These are phyloP conservation scores for Thumatha senex DNA, from an alignment of 2,888 invertebrate species.

Conservation along the genomic window DNA sequence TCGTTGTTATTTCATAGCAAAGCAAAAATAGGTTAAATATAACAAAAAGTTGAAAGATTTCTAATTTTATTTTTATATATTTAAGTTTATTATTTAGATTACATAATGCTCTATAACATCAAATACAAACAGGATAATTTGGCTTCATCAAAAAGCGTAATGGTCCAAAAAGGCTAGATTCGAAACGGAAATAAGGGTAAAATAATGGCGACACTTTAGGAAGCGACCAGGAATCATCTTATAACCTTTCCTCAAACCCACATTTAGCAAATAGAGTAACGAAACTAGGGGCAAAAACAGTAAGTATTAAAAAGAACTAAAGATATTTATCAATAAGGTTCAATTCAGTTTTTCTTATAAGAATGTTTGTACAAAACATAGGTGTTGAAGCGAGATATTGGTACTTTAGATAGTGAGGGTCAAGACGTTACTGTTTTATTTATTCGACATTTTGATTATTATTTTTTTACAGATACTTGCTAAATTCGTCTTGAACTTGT, in stretches of 20 bases:
- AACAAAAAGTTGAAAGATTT: constrained; percentile 3
- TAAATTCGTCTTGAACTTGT: neutral
- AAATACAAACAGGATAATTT: constrained; percentile 7
- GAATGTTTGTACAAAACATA: constrained; percentile 38
- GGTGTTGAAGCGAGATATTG: constrained; percentile 42
- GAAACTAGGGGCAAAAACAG: constrained; percentile 38
- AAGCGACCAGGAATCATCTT: constrained; percentile 55
- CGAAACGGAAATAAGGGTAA: constrained; percentile 58
- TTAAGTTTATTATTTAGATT: no score
- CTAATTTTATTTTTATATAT: no score
- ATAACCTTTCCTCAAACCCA: constrained; percentile 44
- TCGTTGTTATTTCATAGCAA: constrained; percentile 34
- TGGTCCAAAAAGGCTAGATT: constrained; percentile 47
- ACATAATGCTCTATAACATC: neutral
- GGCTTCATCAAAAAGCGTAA: constrained; percentile 33
- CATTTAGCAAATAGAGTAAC: constrained; percentile 52
- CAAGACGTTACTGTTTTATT: constrained; percentile 35
- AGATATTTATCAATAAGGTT: constrained; percentile 7
- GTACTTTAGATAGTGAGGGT: constrained; percentile 40
- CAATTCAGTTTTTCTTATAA: constrained; percentile 10
- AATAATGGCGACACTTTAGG: constrained; percentile 60
- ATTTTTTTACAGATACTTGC: constrained; percentile 16
- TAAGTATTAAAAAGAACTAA: constrained; percentile 11
- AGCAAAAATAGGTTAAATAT: constrained; percentile 32
- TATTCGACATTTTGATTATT: constrained; percentile 17